Evolutionary conservation across 2,797 vertebrate genomes (phyloP), one percentile per base, ranked within the genome.

Genomic region (Varecia variegata): DNA sequence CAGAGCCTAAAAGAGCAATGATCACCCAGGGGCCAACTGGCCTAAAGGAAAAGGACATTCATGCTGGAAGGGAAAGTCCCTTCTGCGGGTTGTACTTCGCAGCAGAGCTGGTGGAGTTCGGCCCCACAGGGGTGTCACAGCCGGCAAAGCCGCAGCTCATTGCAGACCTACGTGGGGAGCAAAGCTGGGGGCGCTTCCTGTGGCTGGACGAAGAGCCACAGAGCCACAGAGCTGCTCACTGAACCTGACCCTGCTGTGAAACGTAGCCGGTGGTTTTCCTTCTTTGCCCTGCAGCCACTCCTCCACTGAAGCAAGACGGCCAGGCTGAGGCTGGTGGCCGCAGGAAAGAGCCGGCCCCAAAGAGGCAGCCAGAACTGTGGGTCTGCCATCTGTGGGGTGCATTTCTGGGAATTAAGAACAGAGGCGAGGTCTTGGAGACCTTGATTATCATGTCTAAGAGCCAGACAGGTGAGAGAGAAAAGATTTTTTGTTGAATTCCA

Each of bases 191-290:
- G 18, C 0, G 0, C 13, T 10, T 7, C 13, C 47, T 3, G 0
- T 7, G 27, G 18, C 56, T n/a, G 11, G 47, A 25, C 1, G 21
- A 52, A 27, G 3, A 43, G 15, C 11, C 9, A 0, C 0, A 45
- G 43, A 45, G 43, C 10, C 43, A 11, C 43, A 45, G 43, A 45
- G 0, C 2, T 15, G 12, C 32, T 54, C 21, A 0, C 13, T 13
- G 56, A 84, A 9, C 30, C 52, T 4, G 14, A 3, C 0, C 7
- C 5, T 1, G 3, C 3, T 15, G 68, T 18, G 70, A 83, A 40
- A 12, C 9, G 2, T 4, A 5, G n/a, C 21, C 0, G 0, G n/a
- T 0, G 3, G 9, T 45, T 40, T 21, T 80, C 47, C 76, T 45
- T 38, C 40, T 54, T 32, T 23, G 30, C 71, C 67, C n/a, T 20